phyloP scores from a whole-genome alignment of 2,113 vertebrate species.

The Suricata suricatta region DNA sequence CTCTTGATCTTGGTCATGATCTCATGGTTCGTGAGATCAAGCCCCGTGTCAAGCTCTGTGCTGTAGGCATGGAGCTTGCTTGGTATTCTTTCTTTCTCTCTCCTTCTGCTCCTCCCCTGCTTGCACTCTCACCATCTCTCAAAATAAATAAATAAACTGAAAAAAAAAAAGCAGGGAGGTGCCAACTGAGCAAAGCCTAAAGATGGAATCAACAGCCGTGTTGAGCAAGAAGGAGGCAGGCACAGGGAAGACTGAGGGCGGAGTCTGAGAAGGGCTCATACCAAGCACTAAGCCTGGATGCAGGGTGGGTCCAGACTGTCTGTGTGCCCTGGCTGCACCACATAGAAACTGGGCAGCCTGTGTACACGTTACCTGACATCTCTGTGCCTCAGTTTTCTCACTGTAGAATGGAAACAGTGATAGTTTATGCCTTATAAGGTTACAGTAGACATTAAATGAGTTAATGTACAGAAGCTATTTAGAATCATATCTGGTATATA shows the following conservation, averaged over 20 bases:
- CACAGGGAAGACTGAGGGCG: accelerated
- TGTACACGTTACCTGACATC: background rate
- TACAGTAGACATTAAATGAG: background rate
- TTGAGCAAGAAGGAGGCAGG: background rate
- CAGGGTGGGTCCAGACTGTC: background rate
- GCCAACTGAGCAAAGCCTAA: background rate
- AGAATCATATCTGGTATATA: background rate
- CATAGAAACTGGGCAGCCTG: background rate
- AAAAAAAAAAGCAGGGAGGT: background rate
- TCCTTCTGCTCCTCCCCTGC: no score
- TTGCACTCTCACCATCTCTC: no score
- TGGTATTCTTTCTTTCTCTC: no score
- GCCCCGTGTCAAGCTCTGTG: no score
- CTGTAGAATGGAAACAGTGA: background rate
- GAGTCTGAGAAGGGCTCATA: background rate
- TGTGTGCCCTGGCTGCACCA: background rate
- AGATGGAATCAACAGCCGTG: background rate
- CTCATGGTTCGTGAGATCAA: no score
- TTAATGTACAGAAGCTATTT: background rate
- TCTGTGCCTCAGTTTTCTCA: background rate
- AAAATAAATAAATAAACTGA: no score
- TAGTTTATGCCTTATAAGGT: background rate
- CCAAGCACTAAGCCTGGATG: background rate
- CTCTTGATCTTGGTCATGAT: no score
- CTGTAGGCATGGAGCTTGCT: no score